Conservation (phyloP, 2,113 vertebrate genomes). For the Carassius gibelio region DNA sequence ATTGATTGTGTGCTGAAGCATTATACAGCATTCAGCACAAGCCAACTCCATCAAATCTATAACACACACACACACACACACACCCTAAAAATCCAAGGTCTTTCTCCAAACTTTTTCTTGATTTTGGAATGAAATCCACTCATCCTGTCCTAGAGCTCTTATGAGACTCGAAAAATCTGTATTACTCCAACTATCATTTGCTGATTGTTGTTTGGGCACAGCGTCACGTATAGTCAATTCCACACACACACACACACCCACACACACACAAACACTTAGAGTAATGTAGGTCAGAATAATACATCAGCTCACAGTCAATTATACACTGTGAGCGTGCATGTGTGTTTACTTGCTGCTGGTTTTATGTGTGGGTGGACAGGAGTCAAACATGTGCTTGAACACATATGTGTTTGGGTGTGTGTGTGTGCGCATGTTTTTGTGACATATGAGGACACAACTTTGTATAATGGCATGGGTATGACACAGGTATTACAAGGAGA, state of each 20-base stretch:
- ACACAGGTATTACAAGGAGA: too few relatives aligned
- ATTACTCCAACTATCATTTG: too few relatives aligned
- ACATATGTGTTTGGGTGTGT: neutral
- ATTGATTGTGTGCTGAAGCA: constrained; percentile 41
- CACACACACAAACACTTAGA: neutral
- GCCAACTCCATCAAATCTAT: constrained; percentile 38
- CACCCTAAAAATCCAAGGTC: too few relatives aligned
- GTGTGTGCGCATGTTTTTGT: constrained; percentile 35
- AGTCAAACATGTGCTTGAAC: neutral
- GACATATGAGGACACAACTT: neutral
- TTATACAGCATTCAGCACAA: constrained; percentile 34
- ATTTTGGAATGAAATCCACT: too few relatives aligned
- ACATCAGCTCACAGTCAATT: constrained; percentile 31
- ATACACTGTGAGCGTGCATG: constrained; percentile 7
- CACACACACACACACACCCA: neutral
- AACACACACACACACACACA: too few relatives aligned
- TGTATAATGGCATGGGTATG: too few relatives aligned
- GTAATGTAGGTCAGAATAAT: constrained; percentile 38
- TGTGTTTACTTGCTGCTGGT: constrained; percentile 2
- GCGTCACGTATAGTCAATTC: too few relatives aligned
- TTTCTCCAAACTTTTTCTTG: too few relatives aligned
- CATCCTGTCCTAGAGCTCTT: too few relatives aligned
- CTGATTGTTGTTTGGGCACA: too few relatives aligned
- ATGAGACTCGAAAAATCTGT: too few relatives aligned
- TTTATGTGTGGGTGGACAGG: constrained; percentile 31